Conservation (phyloP, 2,113 vertebrate species). For the Neodontobutis hainanensis region DNA sequence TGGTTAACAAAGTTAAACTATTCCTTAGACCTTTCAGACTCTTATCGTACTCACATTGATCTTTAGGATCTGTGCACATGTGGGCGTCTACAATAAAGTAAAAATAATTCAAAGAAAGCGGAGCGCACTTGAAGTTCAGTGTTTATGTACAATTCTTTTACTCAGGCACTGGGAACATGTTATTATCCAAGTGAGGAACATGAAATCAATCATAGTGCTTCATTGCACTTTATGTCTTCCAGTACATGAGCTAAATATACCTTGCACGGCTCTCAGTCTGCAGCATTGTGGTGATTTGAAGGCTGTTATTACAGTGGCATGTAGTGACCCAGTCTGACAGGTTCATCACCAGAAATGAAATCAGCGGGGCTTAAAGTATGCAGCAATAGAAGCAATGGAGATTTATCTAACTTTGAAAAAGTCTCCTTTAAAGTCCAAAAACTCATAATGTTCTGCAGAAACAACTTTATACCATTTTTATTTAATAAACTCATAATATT, state of each 20-base stretch:
- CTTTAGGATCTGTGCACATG: constrained; percentile 29
- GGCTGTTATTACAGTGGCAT: constrained; percentile 60
- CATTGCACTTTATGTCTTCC: constrained; percentile 63
- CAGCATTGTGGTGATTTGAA: constrained; percentile 55
- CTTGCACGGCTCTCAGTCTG: constrained; percentile 37
- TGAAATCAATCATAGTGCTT: constrained; percentile 62
- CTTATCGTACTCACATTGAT: constrained; percentile 58
- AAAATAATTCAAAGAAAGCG: constrained; percentile 17
- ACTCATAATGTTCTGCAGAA: constrained; percentile 41
- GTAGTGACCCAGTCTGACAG: constrained; percentile 45
- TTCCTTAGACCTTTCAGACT: constrained; percentile 42
- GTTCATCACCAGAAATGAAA: constrained; percentile 52
- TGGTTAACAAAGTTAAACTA: constrained; percentile 61
- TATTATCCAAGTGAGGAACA: constrained; percentile 53
- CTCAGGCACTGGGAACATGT: constrained; percentile 39
- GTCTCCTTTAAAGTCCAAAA: constrained; percentile 37
- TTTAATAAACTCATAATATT: constrained; percentile 57
- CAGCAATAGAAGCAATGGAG: neutral
- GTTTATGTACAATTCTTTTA: constrained; percentile 28
- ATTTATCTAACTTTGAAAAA: constrained; percentile 27
- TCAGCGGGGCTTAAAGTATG: constrained; percentile 29
- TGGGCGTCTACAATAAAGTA: constrained; percentile 16
- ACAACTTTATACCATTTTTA: constrained; percentile 40
- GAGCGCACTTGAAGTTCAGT: constrained; percentile 25
- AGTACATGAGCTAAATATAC: constrained; percentile 62